Evolutionary conservation across 2,888 invertebrate species (phyloP).

Genomic region (Chymomyza procnemis): DNA sequence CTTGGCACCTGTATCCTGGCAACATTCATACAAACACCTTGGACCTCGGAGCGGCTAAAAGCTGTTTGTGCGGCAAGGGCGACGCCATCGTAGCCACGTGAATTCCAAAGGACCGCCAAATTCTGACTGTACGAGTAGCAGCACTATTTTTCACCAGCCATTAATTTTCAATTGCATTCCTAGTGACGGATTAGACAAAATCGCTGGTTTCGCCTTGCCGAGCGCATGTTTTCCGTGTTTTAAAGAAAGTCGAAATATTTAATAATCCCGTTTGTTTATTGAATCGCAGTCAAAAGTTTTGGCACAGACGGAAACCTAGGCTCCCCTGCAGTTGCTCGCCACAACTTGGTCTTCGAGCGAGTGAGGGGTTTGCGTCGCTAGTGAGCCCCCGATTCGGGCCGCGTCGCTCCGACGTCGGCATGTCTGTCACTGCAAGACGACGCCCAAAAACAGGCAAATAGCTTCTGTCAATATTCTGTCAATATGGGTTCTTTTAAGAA

Average conservation of each 20-base stretch:
- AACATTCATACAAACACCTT: constrained; percentile 74
- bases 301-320: constrained; percentile 64
- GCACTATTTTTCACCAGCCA: constrained; percentile 22
- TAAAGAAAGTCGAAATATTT: constrained; percentile 57
- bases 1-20: constrained; percentile 76
- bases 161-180: constrained; percentile 55
- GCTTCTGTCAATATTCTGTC: constrained; percentile 77
- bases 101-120: constrained; percentile 42
- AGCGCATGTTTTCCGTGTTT: constrained; percentile 9
- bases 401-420: constrained; percentile 36
- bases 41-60: constrained; percentile 31
- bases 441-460: constrained; percentile 63
- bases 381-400: background rate
- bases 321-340: constrained; percentile 42
- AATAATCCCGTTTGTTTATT: constrained; percentile 72
- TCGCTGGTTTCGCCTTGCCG: constrained; percentile 11
- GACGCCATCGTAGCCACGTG: background rate
- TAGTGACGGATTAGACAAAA: constrained; percentile 41
- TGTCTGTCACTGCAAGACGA: constrained; percentile 48
- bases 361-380: constrained; percentile 2
- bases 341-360: constrained; percentile 48
- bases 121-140: constrained; percentile 27
- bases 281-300: constrained; percentile 68
- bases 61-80: background rate
- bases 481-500: constrained; percentile 57